Conservation (phyloP, 2,797 vertebrate species). For the Hippocampus kuda region DNA sequence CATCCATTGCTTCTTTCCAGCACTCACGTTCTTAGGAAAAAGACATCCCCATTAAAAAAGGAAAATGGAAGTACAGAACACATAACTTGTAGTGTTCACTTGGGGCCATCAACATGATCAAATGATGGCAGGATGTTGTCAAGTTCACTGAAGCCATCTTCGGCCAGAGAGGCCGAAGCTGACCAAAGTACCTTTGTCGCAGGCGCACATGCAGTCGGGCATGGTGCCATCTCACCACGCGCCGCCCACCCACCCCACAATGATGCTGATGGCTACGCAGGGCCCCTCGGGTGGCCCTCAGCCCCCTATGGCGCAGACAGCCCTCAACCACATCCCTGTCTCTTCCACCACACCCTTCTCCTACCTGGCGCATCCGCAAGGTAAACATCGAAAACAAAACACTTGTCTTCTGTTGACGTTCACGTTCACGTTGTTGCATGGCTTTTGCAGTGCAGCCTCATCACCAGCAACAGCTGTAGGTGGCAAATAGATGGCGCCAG, state of each 20-base stretch:
- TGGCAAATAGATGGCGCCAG: slow-evolving; percentile 64
- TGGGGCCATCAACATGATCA: no score
- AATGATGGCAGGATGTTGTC: no score
- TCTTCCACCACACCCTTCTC: slow-evolving; percentile 97
- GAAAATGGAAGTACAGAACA: no score
- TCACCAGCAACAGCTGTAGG: slow-evolving; percentile 98
- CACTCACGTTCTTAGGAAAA: no score
- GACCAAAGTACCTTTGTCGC: neutral
- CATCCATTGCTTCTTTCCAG: no score
- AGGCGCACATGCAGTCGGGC: slow-evolving; percentile 99
- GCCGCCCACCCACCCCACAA: slow-evolving; percentile 78
- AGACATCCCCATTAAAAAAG: no score
- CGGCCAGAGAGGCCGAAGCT: neutral
- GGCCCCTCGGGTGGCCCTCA: slow-evolving; percentile 86
- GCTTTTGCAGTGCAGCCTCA: slow-evolving; percentile 85
- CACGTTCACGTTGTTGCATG: neutral
- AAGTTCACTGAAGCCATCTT: no score
- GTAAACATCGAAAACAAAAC: slow-evolving; percentile 57
- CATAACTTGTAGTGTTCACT: no score
- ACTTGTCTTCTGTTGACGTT: neutral
- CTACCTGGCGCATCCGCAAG: slow-evolving; percentile 96
- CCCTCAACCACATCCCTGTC: slow-evolving; percentile 95
- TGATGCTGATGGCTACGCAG: slow-evolving; percentile 99
- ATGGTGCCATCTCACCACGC: slow-evolving; percentile 87
- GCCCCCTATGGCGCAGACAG: slow-evolving; percentile 83